Evolutionary conservation across 2,113 vertebrate species (phyloP).

Genomic region (Rhizomys pruinosus): DNA sequence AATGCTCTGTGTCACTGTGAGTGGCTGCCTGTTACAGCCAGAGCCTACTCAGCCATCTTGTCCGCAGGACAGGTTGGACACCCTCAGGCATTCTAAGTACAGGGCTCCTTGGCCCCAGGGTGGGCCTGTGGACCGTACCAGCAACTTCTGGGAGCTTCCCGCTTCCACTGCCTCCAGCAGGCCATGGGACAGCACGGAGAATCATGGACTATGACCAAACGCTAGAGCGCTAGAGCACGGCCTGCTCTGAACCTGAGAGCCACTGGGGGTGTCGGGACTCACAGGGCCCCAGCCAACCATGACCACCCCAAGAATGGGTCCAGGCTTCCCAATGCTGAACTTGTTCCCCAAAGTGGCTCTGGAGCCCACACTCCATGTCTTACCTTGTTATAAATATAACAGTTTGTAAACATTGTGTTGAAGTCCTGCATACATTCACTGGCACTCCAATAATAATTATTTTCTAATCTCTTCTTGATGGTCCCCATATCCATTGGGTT

Average conservation of each 20-base stretch:
- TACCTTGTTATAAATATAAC: constrained; percentile 99
- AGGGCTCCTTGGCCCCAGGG: neutral
- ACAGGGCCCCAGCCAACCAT: fast-evolving
- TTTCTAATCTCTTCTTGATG: constrained; percentile 97
- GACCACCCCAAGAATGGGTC: neutral
- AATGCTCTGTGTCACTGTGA: neutral
- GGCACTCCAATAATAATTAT: constrained; percentile 96
- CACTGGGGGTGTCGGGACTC: fast-evolving
- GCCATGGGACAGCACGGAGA: fast-evolving
- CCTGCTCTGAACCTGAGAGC: neutral
- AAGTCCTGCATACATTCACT: constrained; percentile 98
- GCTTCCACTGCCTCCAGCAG: too few relatives aligned
- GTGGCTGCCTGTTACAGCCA: too few relatives aligned
- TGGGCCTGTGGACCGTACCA: fast-evolving
- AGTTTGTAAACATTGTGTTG: constrained; percentile 99
- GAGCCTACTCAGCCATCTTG: fast-evolving
- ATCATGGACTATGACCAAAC: fast-evolving
- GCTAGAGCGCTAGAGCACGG: fast-evolving
- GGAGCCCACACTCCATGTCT: fast-evolving
- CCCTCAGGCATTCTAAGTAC: fast-evolving
- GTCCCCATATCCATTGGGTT: constrained; percentile 99
- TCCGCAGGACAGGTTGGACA: fast-evolving
- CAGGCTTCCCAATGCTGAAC: neutral
- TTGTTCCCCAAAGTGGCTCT: neutral
- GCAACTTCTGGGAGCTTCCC: neutral